Evolutionary conservation across 2,113 vertebrate species (phyloP), one percentile per base, ranked within the genome.

Genomic region (Halichoerus grypus): DNA sequence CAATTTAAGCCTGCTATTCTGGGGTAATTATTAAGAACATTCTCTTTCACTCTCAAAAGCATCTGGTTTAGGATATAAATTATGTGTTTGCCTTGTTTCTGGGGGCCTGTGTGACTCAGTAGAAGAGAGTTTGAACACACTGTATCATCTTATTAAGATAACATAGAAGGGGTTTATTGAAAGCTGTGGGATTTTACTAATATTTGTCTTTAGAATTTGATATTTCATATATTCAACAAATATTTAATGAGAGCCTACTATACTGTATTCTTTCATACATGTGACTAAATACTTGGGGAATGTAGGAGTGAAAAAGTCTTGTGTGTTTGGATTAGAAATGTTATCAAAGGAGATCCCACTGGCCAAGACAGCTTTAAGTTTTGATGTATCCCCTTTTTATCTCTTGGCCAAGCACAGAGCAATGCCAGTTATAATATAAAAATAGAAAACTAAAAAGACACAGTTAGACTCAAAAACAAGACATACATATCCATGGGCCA

Each of bases 21-120:
- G 22, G 39, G 22, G n/a, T 53, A 15, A 84, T 72, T 69, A 83
- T 51, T 85, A 42, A 72, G 49, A 82, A 76, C 71, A 69, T 67
- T 67, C 57, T 93, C 42, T 82, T 86, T 85, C 46, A 55, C 18
- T 85, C 22, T 57, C 21, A 86, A 57, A 92, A 67, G 18, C 69
- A 5, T 90, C 26, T 59, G 15, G 63, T 72, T 94, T 94, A 55
- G 9, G 72, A 80, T 91, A 88, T 82, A 88, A 88, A 71, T 79
- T 69, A 77, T 63, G 9, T 63, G 33, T 12, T 59, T 81, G 3
- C 46, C 28, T 26, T 88, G 72, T 59, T 88, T 72, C 36, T 80
- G 84, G 63, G 46, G 36, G 16, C 7, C 72, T 57, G 2, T 81
- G 16, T 61, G 57, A 12, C 33, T 61, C 61, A 81, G 63, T 39